A percentile compares a stretch with the other conserved stretches of the same genome.
phyloP scores from a whole-genome alignment of 2,797 vertebrate genomes.

The Adelosebastes latens region DNA sequence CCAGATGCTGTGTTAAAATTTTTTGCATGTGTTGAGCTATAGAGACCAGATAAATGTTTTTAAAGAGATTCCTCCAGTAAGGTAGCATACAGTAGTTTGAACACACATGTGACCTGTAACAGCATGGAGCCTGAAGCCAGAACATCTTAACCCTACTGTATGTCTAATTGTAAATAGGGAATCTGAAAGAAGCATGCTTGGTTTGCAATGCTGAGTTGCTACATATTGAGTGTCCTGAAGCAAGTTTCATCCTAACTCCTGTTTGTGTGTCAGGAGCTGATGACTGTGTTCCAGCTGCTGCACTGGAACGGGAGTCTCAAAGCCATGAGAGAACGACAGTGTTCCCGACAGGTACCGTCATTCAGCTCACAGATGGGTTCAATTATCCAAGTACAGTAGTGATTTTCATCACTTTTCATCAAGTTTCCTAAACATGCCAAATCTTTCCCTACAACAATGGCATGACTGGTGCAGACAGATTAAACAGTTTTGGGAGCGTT shows the following conservation, averaged over 20 bases:
- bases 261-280: conserved; percentile 89
- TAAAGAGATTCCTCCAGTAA: neutral
- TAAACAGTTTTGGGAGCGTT: neutral
- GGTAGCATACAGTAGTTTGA: neutral
- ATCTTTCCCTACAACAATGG: neutral
- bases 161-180: neutral
- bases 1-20: neutral
- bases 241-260: neutral
- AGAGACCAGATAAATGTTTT: neutral
- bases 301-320: conserved; percentile 99
- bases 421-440: neutral
- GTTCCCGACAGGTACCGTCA: conserved; percentile 91
- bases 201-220: neutral
- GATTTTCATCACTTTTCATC: conserved; percentile 6
- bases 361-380: conserved; percentile 2
- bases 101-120: neutral
- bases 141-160: neutral
- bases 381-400: neutral
- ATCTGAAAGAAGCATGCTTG: neutral
- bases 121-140: neutral
- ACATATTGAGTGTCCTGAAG: neutral
- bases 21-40: neutral
- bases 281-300: conserved; percentile 97
- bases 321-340: conserved; percentile 97
- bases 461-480: neutral